Evolutionary conservation across 2,888 invertebrate genomes (phyloP), one percentile per base, ranked within the genome.

Genomic region (Lottia gigantea): DNA sequence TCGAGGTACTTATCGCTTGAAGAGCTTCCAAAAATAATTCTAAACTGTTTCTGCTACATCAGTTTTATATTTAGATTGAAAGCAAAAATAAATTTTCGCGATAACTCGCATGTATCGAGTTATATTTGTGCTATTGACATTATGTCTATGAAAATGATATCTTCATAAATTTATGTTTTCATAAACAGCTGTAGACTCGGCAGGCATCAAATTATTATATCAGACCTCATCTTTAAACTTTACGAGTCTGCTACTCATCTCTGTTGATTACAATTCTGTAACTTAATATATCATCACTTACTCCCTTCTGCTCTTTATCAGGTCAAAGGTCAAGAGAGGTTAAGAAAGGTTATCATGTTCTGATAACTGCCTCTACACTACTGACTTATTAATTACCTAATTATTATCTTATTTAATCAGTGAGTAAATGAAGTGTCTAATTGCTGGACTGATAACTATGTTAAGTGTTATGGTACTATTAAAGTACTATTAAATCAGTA

Each of bases 211-310:
- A 23, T 55, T 55, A 23, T 55, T 14, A 55, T 55, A 55, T 55
- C 55, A 23, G 23, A 40, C 40, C 7, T 23, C 14, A 55, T 55
- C 19, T 55, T 23, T 55, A 55, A 23, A 19, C 19, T 55, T 55
- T 23, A 55, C 19, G 11, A 12, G 55, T 19, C 55, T 55, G 23
- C 19, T 55, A 23, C 14, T 55, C 55, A 55, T 55, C 55, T 55
- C 55, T 55, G 55, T 19, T 11, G n/a, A 19, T 23, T 55, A 55
- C 55, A 55, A 19, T 55, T 19, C 55, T 55, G 55, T 55, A 55
- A 55, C 23, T 55, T 23, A 23, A 55, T 55, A 55, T 55, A 55
- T 55, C 55, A 55, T 55, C 55, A 55, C 55, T 55, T 55, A 55
- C 55, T 55, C 12, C 55, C 23, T 19, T 55, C 55, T 55, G 55